Conservation (phyloP, 2,797 vertebrate species). For the Girardinus metallicus region DNA sequence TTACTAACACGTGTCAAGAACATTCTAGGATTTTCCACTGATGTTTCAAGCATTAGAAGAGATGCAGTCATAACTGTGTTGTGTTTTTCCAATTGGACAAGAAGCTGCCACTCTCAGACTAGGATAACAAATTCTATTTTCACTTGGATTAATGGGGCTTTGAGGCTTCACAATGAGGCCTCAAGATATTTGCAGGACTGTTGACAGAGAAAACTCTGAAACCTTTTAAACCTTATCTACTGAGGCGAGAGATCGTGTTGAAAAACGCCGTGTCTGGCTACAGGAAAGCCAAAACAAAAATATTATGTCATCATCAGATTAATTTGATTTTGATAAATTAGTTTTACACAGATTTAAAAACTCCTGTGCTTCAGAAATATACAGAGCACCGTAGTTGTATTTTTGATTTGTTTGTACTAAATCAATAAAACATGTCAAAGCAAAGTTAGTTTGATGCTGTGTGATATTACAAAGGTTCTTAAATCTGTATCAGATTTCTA, state of each 20-base stretch:
- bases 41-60: slow-evolving; percentile 72
- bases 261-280: slow-evolving; percentile 56
- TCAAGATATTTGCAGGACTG: slow-evolving; percentile 60
- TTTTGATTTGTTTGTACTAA: slow-evolving; percentile 61
- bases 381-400: slow-evolving; percentile 40
- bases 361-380: slow-evolving; percentile 22
- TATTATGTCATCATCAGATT: slow-evolving; percentile 49
- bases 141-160: slow-evolving; percentile 59
- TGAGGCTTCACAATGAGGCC: slow-evolving; percentile 60
- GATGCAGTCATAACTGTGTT: slow-evolving; percentile 67
- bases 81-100: slow-evolving; percentile 68
- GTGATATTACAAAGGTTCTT: slow-evolving; percentile 50
- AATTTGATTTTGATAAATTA: slow-evolving; percentile 54
- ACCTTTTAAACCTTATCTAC: slow-evolving; percentile 56
- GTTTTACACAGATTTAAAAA: slow-evolving; percentile 63
- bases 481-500: slow-evolving; percentile 51
- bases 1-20: slow-evolving; percentile 76
- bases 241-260: slow-evolving; percentile 61
- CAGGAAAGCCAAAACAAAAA: slow-evolving; percentile 54
- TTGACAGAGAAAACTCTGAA: slow-evolving; percentile 77
- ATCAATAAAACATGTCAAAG: slow-evolving; percentile 66
- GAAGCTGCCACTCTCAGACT: slow-evolving; percentile 57
- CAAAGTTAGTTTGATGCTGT: slow-evolving; percentile 47
- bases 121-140: slow-evolving; percentile 58
- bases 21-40: slow-evolving; percentile 69